Conservation (phyloP, 2,888 invertebrate genomes). For the Dolichomitus sp. region DNA sequence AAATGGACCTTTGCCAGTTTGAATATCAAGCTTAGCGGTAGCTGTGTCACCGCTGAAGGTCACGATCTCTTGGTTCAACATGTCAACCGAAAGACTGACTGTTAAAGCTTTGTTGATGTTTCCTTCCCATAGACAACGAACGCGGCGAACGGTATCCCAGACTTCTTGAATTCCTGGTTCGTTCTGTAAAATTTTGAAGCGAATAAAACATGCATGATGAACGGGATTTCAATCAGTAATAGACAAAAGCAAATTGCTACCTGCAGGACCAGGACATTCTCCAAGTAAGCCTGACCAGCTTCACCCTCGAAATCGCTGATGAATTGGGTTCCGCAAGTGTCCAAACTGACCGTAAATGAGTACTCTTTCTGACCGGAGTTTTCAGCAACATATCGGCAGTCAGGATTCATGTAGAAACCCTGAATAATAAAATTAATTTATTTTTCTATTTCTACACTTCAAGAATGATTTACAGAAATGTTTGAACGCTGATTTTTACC, state of each 20-base stretch:
- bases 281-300: conserved; percentile 92
- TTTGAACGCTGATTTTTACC: conserved; percentile 78
- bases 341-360: conserved; percentile 91
- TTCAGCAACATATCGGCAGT: conserved; percentile 92
- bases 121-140: conserved; percentile 94
- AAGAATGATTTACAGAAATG: background rate
- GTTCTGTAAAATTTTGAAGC: conserved; percentile 87
- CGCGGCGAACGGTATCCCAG: conserved; percentile 93
- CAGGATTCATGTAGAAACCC: conserved; percentile 90
- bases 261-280: conserved; percentile 91
- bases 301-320: conserved; percentile 92
- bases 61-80: conserved; percentile 93
- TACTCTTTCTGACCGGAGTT: conserved; percentile 91
- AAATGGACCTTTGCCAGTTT: conserved; percentile 92
- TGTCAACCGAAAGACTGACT: conserved; percentile 92
- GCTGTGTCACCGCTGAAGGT: conserved; percentile 95
- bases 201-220: background rate
- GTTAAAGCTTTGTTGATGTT: conserved; percentile 92
- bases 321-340: conserved; percentile 93
- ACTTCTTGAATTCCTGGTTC: conserved; percentile 92
- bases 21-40: conserved; percentile 92
- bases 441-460: background rate
- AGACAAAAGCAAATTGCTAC: conserved; percentile 61
- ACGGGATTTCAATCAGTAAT: background rate
- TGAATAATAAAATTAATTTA: conserved; percentile 69